These are phyloP conservation scores for Uria aalge DNA, from an alignment of 2,113 vertebrate species.

Conservation along the genomic window DNA sequence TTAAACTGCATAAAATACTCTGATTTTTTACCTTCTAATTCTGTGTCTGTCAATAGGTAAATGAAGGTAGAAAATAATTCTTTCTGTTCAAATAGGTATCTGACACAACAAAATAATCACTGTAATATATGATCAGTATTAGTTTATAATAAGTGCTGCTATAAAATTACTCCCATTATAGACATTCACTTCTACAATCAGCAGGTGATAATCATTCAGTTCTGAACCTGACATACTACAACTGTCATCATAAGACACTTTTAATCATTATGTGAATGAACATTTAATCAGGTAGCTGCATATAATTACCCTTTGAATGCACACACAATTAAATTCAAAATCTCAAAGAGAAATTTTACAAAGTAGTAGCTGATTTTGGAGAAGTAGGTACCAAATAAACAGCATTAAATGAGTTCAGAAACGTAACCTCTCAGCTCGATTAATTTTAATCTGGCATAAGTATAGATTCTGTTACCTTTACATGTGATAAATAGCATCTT, in stretches of 20 bases:
- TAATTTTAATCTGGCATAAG: slow-evolving; percentile 56
- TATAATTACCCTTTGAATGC: slow-evolving; percentile 66
- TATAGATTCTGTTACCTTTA: neutral
- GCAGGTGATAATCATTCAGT: slow-evolving; percentile 42
- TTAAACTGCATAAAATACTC: neutral
- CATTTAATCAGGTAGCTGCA: slow-evolving; percentile 63
- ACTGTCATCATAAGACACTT: slow-evolving; percentile 40
- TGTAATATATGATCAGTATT: neutral
- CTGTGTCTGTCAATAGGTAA: neutral
- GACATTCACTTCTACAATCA: slow-evolving; percentile 45
- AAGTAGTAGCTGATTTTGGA: slow-evolving; percentile 43
- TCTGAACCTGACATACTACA: slow-evolving; percentile 29
- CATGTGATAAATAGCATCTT: neutral
- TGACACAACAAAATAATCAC: slow-evolving; percentile 54
- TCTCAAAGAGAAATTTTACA: slow-evolving; percentile 59
- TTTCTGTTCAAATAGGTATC: slow-evolving; percentile 10
- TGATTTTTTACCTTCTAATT: neutral
- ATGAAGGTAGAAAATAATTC: slow-evolving; percentile 1
- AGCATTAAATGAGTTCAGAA: slow-evolving; percentile 51
- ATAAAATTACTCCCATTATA: slow-evolving; percentile 33
- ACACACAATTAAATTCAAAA: slow-evolving; percentile 47
- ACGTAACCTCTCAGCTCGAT: slow-evolving; percentile 27
- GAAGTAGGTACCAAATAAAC: slow-evolving; percentile 46
- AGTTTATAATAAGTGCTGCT: slow-evolving; percentile 5
- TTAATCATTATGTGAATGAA: slow-evolving; percentile 55